Base-by-base conservation (phyloP, 2,113 vertebrate species). In the Fulica atra region DNA sequence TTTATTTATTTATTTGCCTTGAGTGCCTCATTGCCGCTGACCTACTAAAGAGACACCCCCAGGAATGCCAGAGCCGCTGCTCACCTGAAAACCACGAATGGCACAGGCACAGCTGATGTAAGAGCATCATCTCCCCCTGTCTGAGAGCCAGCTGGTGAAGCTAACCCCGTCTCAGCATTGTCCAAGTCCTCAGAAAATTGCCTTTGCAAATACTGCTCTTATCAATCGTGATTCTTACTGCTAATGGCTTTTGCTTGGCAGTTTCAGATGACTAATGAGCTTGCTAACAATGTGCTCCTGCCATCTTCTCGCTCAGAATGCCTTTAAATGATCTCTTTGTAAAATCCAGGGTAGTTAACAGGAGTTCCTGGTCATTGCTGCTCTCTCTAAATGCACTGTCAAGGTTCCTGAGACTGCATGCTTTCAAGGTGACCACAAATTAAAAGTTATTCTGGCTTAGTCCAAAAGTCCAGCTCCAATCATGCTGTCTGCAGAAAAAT, bases 1-100 rank as follows among this genome's bases (percentile, higher is more conserved):
- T 81, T 92, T 57, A 23, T 61, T 33, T 38, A 26, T 38, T 36
- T 64, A 17, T 69, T 54, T 48, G 0, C 19, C 17, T 12, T 25
- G 53, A 61, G n/a, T 31, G 28, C 48, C 77, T 89, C 40, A 1
- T 61, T 88, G 3, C 76, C 2, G 1, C 44, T 51, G 68, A 16
- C 40, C 59, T 40, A 7, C 48, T 44, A 1, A 25, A 36, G 38
- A 69, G 35, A 17, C 1, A 11, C 0, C 51, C 64, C 5, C 9
- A 61, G 51, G 31, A 65, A 57, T 9, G n/a, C 51, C 40, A 14
- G 2, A 33, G 4, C 12, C 1, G 0, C 0, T 12, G 20, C 59
- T 25, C 16, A 4, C 2, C 31, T 0, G 12, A 31, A 9, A 26
- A 1, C 5, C n/a, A 6, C 0, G 0, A 3, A 9, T 0, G 14